Evolutionary conservation across 2,113 vertebrate genomes (phyloP).

Genomic region (Bufo gargarizans): DNA sequence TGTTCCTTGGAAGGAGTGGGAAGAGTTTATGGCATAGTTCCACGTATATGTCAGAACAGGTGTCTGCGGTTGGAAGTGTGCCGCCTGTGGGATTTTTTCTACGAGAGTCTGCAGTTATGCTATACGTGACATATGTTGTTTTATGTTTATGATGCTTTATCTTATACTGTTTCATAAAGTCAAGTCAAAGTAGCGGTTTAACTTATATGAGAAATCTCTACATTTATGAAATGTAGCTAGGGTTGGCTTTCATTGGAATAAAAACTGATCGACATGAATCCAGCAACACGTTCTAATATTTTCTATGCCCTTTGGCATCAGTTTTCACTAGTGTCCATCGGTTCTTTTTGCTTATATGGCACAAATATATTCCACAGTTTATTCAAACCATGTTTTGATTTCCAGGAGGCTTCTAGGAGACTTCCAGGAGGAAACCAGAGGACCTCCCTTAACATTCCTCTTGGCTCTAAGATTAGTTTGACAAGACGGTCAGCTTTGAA

Average conservation of each 20-base stretch:
- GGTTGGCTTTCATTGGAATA: not conserved
- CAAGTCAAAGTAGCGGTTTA: not conserved
- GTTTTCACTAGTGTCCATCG: not conserved
- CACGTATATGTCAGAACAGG: constrained; percentile 17
- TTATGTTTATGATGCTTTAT: not conserved
- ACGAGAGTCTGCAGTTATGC: not conserved
- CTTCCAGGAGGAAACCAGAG: too few species aligned
- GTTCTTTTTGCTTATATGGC: not conserved
- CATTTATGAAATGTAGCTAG: not conserved
- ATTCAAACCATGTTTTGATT: too few species aligned
- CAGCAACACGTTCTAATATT: not conserved
- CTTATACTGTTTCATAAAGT: not conserved
- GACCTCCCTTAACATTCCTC: too few species aligned
- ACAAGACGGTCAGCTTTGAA: too few species aligned
- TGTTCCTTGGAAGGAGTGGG: constrained; percentile 24
- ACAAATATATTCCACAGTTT: not conserved
- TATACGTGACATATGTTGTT: constrained; percentile 37
- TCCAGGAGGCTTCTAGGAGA: too few species aligned
- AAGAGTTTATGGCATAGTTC: constrained; percentile 23
- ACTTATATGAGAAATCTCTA: not conserved
- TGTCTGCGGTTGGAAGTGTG: constrained; percentile 16
- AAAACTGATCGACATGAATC: too few species aligned
- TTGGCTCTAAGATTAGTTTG: too few species aligned
- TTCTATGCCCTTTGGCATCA: not conserved
- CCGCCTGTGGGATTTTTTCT: constrained; percentile 7